Evolutionary conservation across 2,797 vertebrate species (phyloP).

Genomic region (Danio choprae): DNA sequence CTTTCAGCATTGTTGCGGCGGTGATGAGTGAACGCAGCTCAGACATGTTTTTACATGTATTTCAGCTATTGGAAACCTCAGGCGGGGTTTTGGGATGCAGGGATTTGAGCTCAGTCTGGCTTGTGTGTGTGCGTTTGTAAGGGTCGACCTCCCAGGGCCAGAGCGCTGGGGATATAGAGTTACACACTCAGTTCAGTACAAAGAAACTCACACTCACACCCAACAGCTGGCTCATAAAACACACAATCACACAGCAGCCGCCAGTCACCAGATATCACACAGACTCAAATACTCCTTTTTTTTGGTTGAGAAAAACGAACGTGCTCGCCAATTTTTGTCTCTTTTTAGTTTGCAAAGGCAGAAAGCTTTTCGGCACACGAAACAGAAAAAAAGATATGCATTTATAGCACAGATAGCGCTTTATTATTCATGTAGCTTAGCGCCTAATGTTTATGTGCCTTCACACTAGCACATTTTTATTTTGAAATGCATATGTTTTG

Average conservation of each 20-base stretch:
- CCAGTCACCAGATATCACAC: slow-evolving; percentile 2
- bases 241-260: slow-evolving; percentile 45
- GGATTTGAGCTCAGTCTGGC: slow-evolving; percentile 14
- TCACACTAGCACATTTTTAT: no score
- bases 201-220: slow-evolving; percentile 52
- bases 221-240: slow-evolving; percentile 34
- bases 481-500: background rate
- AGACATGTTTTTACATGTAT: slow-evolving; percentile 25
- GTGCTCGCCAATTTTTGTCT: background rate
- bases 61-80: slow-evolving; percentile 32
- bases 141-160: slow-evolving; percentile 73
- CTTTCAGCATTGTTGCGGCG: background rate
- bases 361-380: background rate
- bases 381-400: background rate
- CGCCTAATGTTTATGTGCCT: background rate
- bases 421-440: background rate
- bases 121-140: slow-evolving; percentile 50
- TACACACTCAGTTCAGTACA: slow-evolving; percentile 68
- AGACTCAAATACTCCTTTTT: background rate
- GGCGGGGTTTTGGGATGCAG: background rate
- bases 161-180: slow-evolving; percentile 75
- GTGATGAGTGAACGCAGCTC: background rate
- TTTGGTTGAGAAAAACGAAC: background rate
- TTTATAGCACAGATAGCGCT: background rate
- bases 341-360: background rate